These are phyloP conservation scores for Drosophila kohkoa DNA, from an alignment of 1,140 invertebrate species.

Conservation along the genomic window DNA sequence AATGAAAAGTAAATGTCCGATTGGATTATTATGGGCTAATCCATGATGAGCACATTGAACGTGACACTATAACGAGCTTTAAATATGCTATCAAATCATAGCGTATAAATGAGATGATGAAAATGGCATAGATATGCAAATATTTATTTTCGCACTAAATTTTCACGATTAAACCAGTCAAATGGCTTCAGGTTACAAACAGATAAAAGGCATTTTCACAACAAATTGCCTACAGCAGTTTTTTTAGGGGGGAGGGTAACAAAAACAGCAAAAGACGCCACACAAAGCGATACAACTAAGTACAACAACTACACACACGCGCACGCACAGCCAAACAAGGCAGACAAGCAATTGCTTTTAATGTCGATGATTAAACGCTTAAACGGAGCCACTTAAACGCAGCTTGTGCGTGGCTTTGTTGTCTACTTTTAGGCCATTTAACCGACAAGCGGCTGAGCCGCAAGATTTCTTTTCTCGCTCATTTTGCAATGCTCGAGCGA, in stretches of 20 bases:
- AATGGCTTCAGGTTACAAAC: conserved; percentile 24
- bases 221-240: conserved; percentile 40
- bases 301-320: conserved; percentile 26
- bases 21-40: conserved; percentile 8
- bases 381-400: conserved; percentile 46
- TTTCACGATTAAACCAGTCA: conserved; percentile 31
- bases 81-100: not conserved
- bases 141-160: conserved; percentile 57
- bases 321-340: conserved; percentile 3
- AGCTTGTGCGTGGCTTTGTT: conserved; percentile 56
- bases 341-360: conserved; percentile 67
- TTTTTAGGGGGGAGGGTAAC: not conserved
- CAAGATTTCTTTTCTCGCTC: conserved; percentile 13
- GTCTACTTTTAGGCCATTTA: conserved; percentile 69
- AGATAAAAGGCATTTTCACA: conserved; percentile 27
- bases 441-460: conserved; percentile 42
- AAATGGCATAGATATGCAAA: conserved; percentile 52
- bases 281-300: conserved; percentile 31
- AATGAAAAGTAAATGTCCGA: not conserved
- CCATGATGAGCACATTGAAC: not conserved
- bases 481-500: conserved; percentile 13
- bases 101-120: not conserved
- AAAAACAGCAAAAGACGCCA: not conserved
- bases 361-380: conserved; percentile 60
- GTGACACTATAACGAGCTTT: conserved; percentile 11